These are phyloP conservation scores for Chlorodrepanis virens DNA, from an alignment of 2,113 vertebrate genomes.

Conservation along the genomic window DNA sequence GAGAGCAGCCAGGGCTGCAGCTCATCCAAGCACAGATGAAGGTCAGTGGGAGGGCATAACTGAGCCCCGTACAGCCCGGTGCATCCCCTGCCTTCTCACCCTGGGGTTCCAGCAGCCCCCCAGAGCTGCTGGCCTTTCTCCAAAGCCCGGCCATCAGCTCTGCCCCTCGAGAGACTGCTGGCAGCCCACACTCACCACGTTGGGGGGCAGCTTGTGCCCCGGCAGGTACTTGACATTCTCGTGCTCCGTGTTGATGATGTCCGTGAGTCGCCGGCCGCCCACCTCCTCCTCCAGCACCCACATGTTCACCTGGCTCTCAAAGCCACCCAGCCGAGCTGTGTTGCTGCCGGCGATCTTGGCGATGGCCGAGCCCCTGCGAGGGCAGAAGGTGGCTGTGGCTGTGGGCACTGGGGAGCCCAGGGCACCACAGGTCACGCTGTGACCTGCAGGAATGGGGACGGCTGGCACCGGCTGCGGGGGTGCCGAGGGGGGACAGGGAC, in stretches of 20 bases:
- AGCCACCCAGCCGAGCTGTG: constrained; percentile 78
- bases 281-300: constrained; percentile 96
- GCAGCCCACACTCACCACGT: constrained; percentile 82
- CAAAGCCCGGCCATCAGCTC: rapidly evolving
- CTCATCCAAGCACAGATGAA: background rate
- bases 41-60: background rate
- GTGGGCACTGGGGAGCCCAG: background rate
- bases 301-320: constrained; percentile 88
- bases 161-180: background rate
- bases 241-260: constrained; percentile 94
- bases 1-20: background rate
- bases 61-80: rapidly evolving
- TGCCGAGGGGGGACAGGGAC: background rate
- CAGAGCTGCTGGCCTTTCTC: background rate
- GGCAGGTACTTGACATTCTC: constrained; percentile 96
- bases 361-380: constrained; percentile 91
- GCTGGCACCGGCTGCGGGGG: background rate
- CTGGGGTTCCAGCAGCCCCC: background rate
- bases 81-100: background rate
- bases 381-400: background rate
- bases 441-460: background rate
- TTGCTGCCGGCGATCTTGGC: constrained; percentile 93
- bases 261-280: constrained; percentile 83
- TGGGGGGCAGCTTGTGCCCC: constrained; percentile 91
- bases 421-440: background rate